Evolutionary conservation across 2,888 invertebrate species (phyloP), one percentile per base, ranked within the genome.

Genomic region (Tetheella fluctuosa): DNA sequence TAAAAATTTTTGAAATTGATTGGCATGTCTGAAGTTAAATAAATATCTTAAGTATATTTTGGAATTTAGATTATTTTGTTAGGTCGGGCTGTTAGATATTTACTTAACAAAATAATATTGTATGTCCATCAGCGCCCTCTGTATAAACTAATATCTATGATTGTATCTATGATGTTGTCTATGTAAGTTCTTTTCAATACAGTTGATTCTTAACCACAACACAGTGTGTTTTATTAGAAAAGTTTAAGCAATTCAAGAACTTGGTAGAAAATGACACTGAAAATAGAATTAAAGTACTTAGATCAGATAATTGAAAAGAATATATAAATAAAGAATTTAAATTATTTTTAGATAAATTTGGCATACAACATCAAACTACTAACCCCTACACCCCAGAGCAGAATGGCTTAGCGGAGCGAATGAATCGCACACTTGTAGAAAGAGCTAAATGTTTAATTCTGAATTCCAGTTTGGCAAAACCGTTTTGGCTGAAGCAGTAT

Each of bases 321-420:
- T 82, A 75, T 63, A 17, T 68, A 7, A 80, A 79, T 60, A 60
- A 63, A 56, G 63, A 69, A 23, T 42, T 79, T 0, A 53, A 60
- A 56, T 59, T 71, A 15, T 25, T 76, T 28, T 73, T 71, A 20
- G 8, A 54, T 13, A 63, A 58, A 57, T 28, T 54, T 34, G 81
- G 79, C 7, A 78, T 81, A 10, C 60, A 39, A 34, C 78, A 81
- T 56, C 75, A 81, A 66, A 73, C 56, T 0, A 62, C 70, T 10
- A 74, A 76, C 0, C 62, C 70, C 4, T 81, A 80, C 62, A 79
- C 80, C 13, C 81, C 84, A 7, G 74, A 84, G 65, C 81, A 85
- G 65, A 88, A 87, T 67, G 81, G 83, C 4, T 64, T 68, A 58
- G 76, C 79, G 0, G 82, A 84, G 59, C 65, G 81, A 12, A 77